phyloP scores from a whole-genome alignment of 2,113 vertebrate species.

The Syngnathoides biaculeatus region DNA sequence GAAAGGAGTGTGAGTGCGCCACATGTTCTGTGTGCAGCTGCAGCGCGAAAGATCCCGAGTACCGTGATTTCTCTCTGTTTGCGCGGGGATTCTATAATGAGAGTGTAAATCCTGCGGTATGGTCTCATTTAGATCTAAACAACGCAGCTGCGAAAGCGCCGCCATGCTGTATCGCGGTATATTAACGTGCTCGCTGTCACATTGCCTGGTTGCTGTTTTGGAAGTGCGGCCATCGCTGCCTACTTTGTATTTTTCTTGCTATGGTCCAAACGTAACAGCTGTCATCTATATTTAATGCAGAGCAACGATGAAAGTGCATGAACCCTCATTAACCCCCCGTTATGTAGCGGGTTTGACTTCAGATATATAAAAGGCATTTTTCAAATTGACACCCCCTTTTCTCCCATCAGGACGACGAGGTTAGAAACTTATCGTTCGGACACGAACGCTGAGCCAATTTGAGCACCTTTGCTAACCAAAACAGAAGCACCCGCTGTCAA shows the following conservation, averaged over 20 bases:
- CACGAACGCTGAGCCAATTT: too few species aligned
- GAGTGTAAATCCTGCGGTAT: conserved; percentile 38
- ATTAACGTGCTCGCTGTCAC: conserved; percentile 25
- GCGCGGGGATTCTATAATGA: conserved; percentile 36
- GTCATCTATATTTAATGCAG: neutral
- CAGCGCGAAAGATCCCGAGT: conserved; percentile 24
- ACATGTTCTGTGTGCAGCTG: conserved; percentile 58
- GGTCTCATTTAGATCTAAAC: conserved; percentile 40
- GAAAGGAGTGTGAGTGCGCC: conserved; percentile 50
- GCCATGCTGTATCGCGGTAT: conserved; percentile 13
- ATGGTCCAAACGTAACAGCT: neutral
- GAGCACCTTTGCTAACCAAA: too few species aligned
- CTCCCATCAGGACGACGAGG: too few species aligned
- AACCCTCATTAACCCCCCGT: too few species aligned
- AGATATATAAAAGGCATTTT: too few species aligned
- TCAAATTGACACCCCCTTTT: too few species aligned
- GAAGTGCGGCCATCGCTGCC: neutral
- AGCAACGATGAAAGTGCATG: neutral
- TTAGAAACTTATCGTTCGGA: too few species aligned
- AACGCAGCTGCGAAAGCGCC: conserved; percentile 15
- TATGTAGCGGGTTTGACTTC: too few species aligned
- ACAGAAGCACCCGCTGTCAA: too few species aligned
- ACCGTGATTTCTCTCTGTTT: conserved; percentile 25
- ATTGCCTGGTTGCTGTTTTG: neutral
- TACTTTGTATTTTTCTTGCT: neutral